Base-by-base conservation (phyloP, 2,888 invertebrate genomes). In the Galerucella calmariensis region DNA sequence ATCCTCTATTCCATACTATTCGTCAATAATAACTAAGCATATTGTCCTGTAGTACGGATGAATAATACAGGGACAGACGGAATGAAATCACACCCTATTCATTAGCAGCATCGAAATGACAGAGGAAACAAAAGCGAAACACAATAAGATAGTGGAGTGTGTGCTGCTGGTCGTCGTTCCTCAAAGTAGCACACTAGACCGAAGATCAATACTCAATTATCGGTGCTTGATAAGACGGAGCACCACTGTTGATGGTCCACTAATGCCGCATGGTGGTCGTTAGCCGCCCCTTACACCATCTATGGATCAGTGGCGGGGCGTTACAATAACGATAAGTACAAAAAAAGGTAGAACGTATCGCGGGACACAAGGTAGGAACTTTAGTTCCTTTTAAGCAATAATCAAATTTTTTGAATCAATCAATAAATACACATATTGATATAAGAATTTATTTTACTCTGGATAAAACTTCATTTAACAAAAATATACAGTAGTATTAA, bases 201-300 rank as follows among this genome's bases (percentile, higher is more conserved):
- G 83, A 83, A 85, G 86, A 87, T 87, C 87, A 87, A 87, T 87
- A 87, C 87, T 86, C 86, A 87, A 87, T 87, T 87, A 87, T 87
- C 85, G 85, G 84, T 84, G 84, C 85, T 86, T 87, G 86, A 87
- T 87, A 86, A 85, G 82, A 82, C 81, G 84, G 84, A 85, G 85
- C 84, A 83, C 84, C 83, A 82, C 79, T 83, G 82, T 83, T 85
- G 86, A 86, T 85, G 86, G 85, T 84, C 85, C 84, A 83, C 86
- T 85, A 85, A 85, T 85, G 85, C 85, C 85, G 83, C 85, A 84
- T 84, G 84, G 83, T 84, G 84, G 84, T 86, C 85, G 85, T 86
- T 86, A 86, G 83, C 84, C 82, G 81, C 84, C 83, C 83, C 82
- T 81, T 80, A 82, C 80, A 81, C 71, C 68, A 72, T 59, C 53